Evolutionary conservation across 1,140 invertebrate genomes (phyloP).

Genomic region (Antheraea mylitta): DNA sequence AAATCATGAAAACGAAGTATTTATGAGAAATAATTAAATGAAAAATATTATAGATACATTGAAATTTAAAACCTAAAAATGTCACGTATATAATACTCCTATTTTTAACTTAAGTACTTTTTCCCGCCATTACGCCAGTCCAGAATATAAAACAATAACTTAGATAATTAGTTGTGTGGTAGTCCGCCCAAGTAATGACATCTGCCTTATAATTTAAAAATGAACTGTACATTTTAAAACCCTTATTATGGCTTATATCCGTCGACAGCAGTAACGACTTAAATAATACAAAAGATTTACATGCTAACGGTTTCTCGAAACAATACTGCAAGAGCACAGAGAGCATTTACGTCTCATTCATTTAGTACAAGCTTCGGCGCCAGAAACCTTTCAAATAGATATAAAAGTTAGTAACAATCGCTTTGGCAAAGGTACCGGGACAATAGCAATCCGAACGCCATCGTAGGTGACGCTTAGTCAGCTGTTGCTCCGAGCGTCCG

Average conservation of each 20-base stretch:
- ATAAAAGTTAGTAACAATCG: slow-evolving; percentile 27
- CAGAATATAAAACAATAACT: too few relatives aligned
- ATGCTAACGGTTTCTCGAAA: slow-evolving; percentile 4
- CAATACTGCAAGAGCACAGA: slow-evolving; percentile 4
- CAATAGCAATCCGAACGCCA: slow-evolving; percentile 31
- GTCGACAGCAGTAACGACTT: background rate
- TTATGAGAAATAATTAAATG: too few relatives aligned
- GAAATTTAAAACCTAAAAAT: too few relatives aligned
- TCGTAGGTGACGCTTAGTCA: slow-evolving; percentile 59
- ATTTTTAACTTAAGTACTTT: too few relatives aligned
- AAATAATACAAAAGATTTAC: slow-evolving; percentile 1
- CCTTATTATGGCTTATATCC: background rate
- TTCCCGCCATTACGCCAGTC: too few relatives aligned
- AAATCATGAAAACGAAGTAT: too few relatives aligned
- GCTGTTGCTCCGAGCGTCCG: slow-evolving; percentile 44
- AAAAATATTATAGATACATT: too few relatives aligned
- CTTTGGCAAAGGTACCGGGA: slow-evolving; percentile 35
- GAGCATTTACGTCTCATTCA: slow-evolving; percentile 9
- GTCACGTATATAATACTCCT: too few relatives aligned
- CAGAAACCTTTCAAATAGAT: slow-evolving; percentile 32
- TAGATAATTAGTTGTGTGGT: too few relatives aligned
- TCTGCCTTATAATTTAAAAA: too few relatives aligned
- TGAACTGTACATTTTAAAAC: background rate
- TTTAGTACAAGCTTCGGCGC: slow-evolving; percentile 13
- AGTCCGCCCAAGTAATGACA: too few relatives aligned